These are phyloP conservation scores for Aplodontia rufa DNA, from an alignment of 2,113 vertebrate genomes.

Conservation along the genomic window DNA sequence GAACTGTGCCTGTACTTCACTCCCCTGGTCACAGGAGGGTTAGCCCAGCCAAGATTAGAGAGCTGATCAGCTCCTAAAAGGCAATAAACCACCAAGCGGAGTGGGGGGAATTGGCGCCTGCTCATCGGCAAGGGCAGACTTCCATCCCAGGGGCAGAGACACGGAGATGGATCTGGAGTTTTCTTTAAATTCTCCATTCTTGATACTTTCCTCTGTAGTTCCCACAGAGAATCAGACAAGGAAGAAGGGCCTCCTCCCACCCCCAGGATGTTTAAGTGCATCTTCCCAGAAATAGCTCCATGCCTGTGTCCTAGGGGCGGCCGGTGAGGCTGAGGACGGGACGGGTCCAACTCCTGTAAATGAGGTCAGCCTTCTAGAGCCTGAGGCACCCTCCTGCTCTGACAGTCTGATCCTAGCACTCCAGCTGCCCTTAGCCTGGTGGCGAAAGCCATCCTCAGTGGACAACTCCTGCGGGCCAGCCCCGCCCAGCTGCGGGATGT, in stretches of 20 bases:
- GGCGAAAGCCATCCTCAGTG: not conserved
- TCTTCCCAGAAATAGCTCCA: not conserved
- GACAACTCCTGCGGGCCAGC: not conserved
- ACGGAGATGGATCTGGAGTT: not conserved
- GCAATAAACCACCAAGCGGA: not conserved
- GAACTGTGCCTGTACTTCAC: not conserved
- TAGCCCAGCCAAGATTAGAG: not conserved
- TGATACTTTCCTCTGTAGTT: not conserved
- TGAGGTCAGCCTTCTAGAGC: not conserved
- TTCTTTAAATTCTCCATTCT: not conserved
- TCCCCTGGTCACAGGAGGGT: not conserved
- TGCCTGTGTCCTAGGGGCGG: not conserved
- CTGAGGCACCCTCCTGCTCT: not conserved
- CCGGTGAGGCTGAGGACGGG: not conserved
- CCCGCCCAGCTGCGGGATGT: rapidly evolving
- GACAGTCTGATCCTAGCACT: not conserved
- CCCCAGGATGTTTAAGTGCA: not conserved
- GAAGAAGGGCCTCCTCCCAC: not conserved
- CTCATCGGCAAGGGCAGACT: not conserved
- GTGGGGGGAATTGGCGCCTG: not conserved
- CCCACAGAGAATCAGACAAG: not conserved
- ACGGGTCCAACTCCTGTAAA: rapidly evolving
- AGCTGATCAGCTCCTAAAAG: not conserved
- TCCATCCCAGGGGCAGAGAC: not conserved
- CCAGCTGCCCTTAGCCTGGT: not conserved